phyloP scores from a whole-genome alignment of 2,888 invertebrate genomes.

The Plagiodera versicolora region DNA sequence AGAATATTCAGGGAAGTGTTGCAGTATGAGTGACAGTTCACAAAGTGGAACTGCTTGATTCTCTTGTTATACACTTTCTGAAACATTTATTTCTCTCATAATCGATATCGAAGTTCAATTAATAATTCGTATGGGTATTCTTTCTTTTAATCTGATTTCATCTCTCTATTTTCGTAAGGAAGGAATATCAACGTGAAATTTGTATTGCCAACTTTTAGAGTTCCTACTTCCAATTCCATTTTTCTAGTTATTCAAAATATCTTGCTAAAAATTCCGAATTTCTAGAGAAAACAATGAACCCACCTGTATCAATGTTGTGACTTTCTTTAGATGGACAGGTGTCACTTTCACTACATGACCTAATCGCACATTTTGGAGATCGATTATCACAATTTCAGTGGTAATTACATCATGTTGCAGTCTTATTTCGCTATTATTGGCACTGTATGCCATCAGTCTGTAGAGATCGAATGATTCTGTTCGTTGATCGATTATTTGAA shows the following conservation, averaged over 20 bases:
- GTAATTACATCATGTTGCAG: constrained; percentile 54
- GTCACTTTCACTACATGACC: constrained; percentile 55
- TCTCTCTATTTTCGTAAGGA: too few relatives aligned
- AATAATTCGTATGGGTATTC: too few relatives aligned
- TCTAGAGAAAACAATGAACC: too few relatives aligned
- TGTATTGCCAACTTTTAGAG: too few relatives aligned
- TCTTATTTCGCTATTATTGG: constrained; percentile 56
- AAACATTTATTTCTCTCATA: background rate
- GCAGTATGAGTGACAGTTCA: constrained; percentile 29
- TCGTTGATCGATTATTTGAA: constrained; percentile 45
- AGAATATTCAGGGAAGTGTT: constrained; percentile 49
- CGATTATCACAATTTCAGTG: constrained; percentile 56
- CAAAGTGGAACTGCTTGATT: constrained; percentile 13
- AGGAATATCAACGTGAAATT: too few relatives aligned
- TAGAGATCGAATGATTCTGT: constrained; percentile 47
- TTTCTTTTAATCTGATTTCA: too few relatives aligned
- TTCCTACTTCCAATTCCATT: too few relatives aligned
- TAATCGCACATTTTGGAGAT: constrained; percentile 51
- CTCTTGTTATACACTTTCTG: constrained; percentile 21
- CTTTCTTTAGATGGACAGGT: constrained; percentile 53
- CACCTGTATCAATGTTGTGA: constrained; percentile 55
- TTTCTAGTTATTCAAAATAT: too few relatives aligned
- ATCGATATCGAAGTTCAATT: too few relatives aligned
- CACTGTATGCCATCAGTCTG: constrained; percentile 51
- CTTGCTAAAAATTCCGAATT: too few relatives aligned